phyloP scores from a whole-genome alignment of 2,797 vertebrate species.

The Setipinna tenuifilis region DNA sequence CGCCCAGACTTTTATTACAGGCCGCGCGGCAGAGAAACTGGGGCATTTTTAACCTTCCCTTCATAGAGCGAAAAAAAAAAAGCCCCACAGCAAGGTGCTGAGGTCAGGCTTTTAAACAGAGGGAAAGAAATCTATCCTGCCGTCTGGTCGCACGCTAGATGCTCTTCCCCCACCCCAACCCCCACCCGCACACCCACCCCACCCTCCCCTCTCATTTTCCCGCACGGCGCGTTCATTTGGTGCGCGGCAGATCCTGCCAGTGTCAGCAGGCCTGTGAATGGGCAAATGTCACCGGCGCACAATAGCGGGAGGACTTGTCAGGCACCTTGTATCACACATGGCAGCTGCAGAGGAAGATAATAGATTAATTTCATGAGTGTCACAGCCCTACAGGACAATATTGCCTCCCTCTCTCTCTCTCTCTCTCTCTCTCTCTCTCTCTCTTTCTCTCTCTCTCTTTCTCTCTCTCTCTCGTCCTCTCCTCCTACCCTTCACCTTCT shows the following conservation, averaged over 20 bases:
- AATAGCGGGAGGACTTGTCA: slow-evolving; percentile 75
- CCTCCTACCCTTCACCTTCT: slow-evolving; percentile 55
- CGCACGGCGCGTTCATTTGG: slow-evolving; percentile 78
- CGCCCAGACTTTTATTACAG: slow-evolving; percentile 64
- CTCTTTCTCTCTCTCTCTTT: slow-evolving; percentile 29
- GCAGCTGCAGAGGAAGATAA: slow-evolving; percentile 80
- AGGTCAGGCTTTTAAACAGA: slow-evolving; percentile 86
- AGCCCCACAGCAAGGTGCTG: slow-evolving; percentile 79
- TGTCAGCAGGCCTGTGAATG: slow-evolving; percentile 83
- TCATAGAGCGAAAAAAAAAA: slow-evolving; percentile 77
- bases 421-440: slow-evolving; percentile 48
- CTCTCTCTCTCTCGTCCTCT: slow-evolving; percentile 44
- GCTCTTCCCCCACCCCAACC: not conserved
- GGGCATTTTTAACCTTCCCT: slow-evolving; percentile 81
- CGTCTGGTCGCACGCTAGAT: slow-evolving; percentile 58
- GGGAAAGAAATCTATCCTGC: slow-evolving; percentile 74
- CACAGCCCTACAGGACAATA: slow-evolving; percentile 77
- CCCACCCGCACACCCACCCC: slow-evolving; percentile 56
- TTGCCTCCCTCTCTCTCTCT: slow-evolving; percentile 63
- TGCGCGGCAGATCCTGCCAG: slow-evolving; percentile 76
- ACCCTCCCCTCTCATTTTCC: slow-evolving; percentile 68
- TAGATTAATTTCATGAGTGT: slow-evolving; percentile 82
- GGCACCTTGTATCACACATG: slow-evolving; percentile 74
- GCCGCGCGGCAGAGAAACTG: slow-evolving; percentile 36
- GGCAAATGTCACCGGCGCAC: slow-evolving; percentile 76